Percentiles rank a stretch among this genome's conserved stretches.
phyloP scores from a whole-genome alignment of 2,797 vertebrate genomes.

The Pristis pectinata region DNA sequence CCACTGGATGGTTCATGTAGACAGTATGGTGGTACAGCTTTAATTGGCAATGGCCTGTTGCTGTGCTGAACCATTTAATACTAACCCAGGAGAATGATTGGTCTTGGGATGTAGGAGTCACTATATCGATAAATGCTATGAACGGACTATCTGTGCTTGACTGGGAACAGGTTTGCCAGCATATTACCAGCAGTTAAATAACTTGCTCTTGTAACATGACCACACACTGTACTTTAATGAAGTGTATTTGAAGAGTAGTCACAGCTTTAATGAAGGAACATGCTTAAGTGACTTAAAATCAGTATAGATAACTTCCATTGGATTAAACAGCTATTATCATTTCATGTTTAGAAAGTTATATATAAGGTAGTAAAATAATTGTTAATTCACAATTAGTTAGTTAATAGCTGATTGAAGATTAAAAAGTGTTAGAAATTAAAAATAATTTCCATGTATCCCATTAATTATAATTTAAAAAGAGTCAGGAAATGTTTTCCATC shows the following conservation, averaged over 20 bases:
- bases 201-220: background rate
- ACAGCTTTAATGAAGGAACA: background rate
- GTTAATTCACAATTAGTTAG: background rate
- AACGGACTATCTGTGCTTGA: background rate
- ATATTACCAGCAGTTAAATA: background rate
- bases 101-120: background rate
- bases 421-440: background rate
- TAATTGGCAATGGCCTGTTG: background rate
- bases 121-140: background rate
- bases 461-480: background rate
- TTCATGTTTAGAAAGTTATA: background rate
- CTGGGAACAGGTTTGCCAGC: background rate
- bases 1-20: background rate
- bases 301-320: background rate
- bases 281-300: background rate
- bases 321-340: background rate
- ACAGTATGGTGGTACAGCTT: too few species aligned
- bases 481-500: background rate
- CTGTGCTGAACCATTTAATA: background rate
- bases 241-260: background rate
- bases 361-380: background rate
- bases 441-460: background rate
- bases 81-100: background rate
- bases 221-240: background rate
- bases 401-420: background rate